These are phyloP conservation scores for Aplysia californica DNA, from an alignment of 1,140 invertebrate species.

Conservation along the genomic window DNA sequence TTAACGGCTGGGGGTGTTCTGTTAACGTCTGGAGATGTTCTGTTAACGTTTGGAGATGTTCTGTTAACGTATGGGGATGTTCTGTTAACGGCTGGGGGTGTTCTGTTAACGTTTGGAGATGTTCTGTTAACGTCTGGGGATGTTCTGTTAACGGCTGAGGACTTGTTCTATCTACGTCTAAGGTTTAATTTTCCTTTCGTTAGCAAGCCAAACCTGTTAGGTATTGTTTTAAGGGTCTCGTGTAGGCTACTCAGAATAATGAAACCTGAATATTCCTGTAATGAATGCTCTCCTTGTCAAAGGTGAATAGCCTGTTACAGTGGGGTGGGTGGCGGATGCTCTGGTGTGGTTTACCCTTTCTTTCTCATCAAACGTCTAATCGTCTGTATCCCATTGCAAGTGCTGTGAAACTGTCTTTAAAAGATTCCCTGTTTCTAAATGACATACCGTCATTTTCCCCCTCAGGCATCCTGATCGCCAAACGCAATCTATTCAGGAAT, in stretches of 20 bases:
- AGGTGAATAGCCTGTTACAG: not conserved
- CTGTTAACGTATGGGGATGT: too few species aligned
- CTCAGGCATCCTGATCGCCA: constrained; percentile 49
- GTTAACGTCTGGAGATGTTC: not conserved
- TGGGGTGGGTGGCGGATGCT: too few species aligned
- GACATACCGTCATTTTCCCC: not conserved
- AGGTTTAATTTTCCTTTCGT: too few species aligned
- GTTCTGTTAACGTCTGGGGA: not conserved
- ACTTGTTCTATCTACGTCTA: not conserved
- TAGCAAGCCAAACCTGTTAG: too few species aligned
- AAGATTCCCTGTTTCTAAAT: not conserved
- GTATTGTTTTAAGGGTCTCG: too few species aligned
- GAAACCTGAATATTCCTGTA: not conserved
- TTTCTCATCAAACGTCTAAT: too few species aligned
- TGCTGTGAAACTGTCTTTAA: not conserved
- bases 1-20: not conserved
- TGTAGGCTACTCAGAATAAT: too few species aligned
- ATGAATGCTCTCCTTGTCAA: not conserved
- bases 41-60: not conserved
- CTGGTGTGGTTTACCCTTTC: too few species aligned
- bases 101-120: not conserved
- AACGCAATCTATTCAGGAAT: constrained; percentile 50
- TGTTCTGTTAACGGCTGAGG: not conserved
- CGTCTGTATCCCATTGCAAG: not conserved
- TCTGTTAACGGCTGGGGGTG: too few species aligned